phyloP scores from a whole-genome alignment of 2,797 vertebrate genomes.

The Parauchenoglanis ngamensis region DNA sequence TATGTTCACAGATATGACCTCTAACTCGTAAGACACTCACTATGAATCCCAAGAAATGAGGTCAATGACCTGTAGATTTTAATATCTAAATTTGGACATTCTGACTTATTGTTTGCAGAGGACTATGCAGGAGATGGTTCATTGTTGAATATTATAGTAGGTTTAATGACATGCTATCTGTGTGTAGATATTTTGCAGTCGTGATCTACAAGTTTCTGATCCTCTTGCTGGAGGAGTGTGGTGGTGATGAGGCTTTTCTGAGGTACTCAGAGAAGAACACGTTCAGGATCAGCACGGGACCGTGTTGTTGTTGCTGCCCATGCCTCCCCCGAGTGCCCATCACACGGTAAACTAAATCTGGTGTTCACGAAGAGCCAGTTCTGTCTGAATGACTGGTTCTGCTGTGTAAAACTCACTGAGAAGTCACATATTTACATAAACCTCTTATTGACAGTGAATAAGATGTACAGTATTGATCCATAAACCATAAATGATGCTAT shows the following conservation, averaged over 20 bases:
- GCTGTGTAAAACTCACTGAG: neutral
- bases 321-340: constrained; percentile 78
- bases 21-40: constrained; percentile 75
- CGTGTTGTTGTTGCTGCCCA: constrained; percentile 84
- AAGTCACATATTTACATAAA: neutral
- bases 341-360: constrained; percentile 67
- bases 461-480: neutral
- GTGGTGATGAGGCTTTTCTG: constrained; percentile 75
- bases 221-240: constrained; percentile 82
- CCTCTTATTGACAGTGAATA: neutral
- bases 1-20: constrained; percentile 87
- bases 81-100: constrained; percentile 16
- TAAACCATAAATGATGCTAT: neutral
- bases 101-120: neutral
- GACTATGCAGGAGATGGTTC: constrained; percentile 16
- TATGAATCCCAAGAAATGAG: neutral
- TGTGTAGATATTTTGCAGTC: constrained; percentile 81
- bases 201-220: constrained; percentile 84
- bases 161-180: too few species aligned
- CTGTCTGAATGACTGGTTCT: neutral
- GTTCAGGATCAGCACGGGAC: constrained; percentile 78
- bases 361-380: neutral
- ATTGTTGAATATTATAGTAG: constrained; percentile 55
- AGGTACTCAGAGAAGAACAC: constrained; percentile 66
- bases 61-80: constrained; percentile 6